Evolutionary conservation across 2,888 invertebrate genomes (phyloP).

Genomic region (Brachylomia viminalis): DNA sequence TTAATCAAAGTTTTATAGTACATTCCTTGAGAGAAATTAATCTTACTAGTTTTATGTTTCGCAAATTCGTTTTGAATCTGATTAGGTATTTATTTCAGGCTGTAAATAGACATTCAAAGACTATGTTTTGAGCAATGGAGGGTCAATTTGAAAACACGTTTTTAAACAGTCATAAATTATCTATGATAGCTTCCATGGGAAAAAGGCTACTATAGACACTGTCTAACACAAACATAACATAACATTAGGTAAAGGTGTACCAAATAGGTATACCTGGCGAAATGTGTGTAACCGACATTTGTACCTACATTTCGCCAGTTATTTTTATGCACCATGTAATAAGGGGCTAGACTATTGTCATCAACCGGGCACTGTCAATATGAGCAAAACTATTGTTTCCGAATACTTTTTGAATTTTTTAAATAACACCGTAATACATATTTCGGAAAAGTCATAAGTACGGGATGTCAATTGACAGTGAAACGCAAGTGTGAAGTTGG

Average conservation of each 20-base stretch:
- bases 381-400: background rate
- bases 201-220: background rate
- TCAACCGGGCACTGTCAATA: background rate
- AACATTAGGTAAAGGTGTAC: no score
- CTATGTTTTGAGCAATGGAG: background rate
- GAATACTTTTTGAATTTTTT: background rate
- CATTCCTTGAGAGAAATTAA: conserved; percentile 3
- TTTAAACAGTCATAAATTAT: background rate
- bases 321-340: no score
- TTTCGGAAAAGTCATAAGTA: no score
- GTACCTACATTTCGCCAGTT: no score
- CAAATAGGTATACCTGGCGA: no score
- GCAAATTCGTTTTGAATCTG: background rate
- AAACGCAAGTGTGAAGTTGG: no score
- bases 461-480: no score
- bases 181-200: background rate
- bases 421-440: background rate
- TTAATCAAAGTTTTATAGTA: conserved; percentile 50
- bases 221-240: no score
- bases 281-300: no score
- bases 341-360: background rate
- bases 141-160: background rate
- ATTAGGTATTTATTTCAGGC: background rate
- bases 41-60: background rate
- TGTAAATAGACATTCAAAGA: background rate